These are phyloP conservation scores for Microtus obscurus DNA, from an alignment of 2,797 vertebrate species.

Conservation along the genomic window DNA sequence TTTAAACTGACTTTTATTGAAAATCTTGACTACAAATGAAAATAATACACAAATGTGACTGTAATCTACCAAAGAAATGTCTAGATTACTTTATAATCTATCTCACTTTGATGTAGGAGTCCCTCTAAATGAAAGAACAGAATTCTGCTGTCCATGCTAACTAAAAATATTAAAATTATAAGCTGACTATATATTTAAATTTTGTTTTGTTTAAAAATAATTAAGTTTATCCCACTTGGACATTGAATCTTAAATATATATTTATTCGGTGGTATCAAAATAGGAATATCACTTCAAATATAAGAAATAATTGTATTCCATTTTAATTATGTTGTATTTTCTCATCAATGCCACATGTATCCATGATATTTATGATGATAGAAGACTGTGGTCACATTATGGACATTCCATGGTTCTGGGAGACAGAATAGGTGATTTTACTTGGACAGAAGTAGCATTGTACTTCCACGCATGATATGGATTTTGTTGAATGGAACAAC, in stretches of 20 bases:
- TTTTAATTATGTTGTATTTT: slow-evolving; percentile 14
- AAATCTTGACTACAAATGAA: neutral
- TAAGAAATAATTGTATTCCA: slow-evolving; percentile 23
- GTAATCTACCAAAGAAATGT: neutral
- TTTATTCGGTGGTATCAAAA: slow-evolving; percentile 7
- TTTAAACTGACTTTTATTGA: neutral
- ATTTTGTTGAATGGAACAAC: slow-evolving; percentile 71
- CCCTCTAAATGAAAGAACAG: neutral
- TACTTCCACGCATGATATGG: slow-evolving; percentile 64
- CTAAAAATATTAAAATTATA: neutral
- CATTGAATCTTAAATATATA: neutral
- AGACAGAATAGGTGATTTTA: slow-evolving; percentile 47
- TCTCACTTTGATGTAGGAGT: neutral
- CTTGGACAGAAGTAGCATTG: slow-evolving; percentile 33
- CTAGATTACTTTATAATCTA: neutral
- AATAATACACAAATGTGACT: neutral
- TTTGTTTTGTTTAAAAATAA: neutral
- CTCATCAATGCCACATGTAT: neutral
- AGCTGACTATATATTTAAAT: neutral
- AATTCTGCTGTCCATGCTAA: neutral
- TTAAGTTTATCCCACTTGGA: neutral
- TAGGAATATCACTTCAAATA: slow-evolving; percentile 59
- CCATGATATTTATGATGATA: neutral
- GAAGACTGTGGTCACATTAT: neutral
- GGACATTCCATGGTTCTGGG: slow-evolving; percentile 33